A percentile compares a stretch with the other conserved stretches of the same genome.
Conservation (phyloP, 2,888 invertebrate species). For the Papilio protenor region DNA sequence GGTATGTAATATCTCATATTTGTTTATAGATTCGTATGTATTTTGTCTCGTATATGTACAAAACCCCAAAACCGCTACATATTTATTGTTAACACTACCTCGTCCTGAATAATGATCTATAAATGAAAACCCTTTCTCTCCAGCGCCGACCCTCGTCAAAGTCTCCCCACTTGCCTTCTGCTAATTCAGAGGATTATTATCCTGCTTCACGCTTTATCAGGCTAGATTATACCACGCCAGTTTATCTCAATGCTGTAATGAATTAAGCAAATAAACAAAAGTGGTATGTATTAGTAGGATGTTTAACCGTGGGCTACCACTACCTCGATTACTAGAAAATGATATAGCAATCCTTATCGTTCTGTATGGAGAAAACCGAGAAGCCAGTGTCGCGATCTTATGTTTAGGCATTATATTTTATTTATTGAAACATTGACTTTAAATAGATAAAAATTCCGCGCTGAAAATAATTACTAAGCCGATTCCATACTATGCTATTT, state of each 20-base stretch:
- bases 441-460: too few relatives aligned
- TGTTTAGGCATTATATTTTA: too few relatives aligned
- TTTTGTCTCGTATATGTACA: constrained; percentile 1
- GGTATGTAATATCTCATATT: not conserved
- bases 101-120: constrained; percentile 27
- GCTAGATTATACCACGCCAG: constrained; percentile 10
- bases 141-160: constrained; percentile 26
- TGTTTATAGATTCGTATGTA: not conserved
- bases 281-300: not conserved
- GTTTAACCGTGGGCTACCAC: too few relatives aligned
- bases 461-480: too few relatives aligned
- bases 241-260: not conserved
- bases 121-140: constrained; percentile 28
- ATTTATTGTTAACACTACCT: constrained; percentile 29
- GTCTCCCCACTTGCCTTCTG: constrained; percentile 14
- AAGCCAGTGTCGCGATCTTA: too few relatives aligned
- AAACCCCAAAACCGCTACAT: constrained; percentile 19
- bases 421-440: too few relatives aligned
- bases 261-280: not conserved
- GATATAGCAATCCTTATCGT: too few relatives aligned
- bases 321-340: too few relatives aligned
- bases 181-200: constrained; percentile 29
- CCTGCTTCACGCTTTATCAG: constrained; percentile 23
- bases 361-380: not conserved
- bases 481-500: not conserved